Conservation (phyloP, 2,797 vertebrate genomes). For the Valencia hispanica region DNA sequence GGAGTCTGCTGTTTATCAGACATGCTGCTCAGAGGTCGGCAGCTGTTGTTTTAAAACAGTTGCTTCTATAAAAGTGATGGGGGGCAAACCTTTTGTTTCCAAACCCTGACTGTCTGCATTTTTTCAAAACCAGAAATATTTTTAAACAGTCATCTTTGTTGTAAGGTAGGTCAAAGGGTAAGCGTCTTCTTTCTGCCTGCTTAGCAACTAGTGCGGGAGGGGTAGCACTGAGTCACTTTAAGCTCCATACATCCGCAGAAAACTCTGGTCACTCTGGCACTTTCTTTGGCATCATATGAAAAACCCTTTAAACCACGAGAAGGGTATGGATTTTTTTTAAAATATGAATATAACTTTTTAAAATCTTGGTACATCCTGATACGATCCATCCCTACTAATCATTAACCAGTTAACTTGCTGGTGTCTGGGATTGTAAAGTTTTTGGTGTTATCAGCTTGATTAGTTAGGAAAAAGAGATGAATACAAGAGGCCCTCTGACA, state of each 20-base stretch:
- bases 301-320: neutral
- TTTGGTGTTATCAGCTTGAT: neutral
- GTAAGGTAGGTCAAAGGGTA: neutral
- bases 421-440: neutral
- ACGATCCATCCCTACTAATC: neutral
- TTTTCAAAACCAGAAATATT: conserved; percentile 1
- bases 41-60: neutral
- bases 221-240: neutral
- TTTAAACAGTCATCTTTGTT: neutral
- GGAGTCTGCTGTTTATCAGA: neutral
- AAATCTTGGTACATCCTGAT: neutral
- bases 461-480: neutral
- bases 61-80: neutral
- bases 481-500: neutral
- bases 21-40: neutral
- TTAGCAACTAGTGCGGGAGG: neutral
- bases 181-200: neutral
- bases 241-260: neutral
- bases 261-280: neutral
- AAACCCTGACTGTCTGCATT: neutral
- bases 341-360: neutral
- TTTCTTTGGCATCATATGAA: neutral
- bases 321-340: neutral
- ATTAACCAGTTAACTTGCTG: neutral
- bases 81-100: neutral